These are phyloP conservation scores for Platycheirus rosarum DNA, from an alignment of 2,888 invertebrate genomes.

Conservation along the genomic window DNA sequence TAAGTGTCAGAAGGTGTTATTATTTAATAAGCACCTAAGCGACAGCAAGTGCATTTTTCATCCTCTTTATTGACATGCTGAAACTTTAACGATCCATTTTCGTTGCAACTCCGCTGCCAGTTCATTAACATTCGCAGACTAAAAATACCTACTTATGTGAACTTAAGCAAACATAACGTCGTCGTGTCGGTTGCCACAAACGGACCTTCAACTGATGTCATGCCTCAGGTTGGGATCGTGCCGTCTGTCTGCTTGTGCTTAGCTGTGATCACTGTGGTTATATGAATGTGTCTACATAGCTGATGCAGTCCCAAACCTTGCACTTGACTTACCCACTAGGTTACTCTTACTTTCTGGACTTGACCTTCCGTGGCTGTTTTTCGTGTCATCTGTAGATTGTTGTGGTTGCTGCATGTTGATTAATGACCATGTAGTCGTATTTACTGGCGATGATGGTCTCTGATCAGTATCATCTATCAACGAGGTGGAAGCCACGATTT, in stretches of 20 bases:
- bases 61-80: constrained; percentile 1
- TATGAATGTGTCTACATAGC: neutral
- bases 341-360: constrained; percentile 68
- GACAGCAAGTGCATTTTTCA: neutral
- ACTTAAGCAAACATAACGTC: neutral
- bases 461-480: constrained; percentile 22
- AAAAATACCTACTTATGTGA: neutral
- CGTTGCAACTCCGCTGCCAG: neutral
- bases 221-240: constrained; percentile 5
- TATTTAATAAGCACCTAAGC: neutral
- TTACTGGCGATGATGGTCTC: constrained; percentile 24
- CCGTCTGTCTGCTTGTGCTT: neutral
- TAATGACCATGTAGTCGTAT: neutral
- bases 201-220: constrained; percentile 28
- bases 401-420: neutral
- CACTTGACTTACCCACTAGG: constrained; percentile 66
- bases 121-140: constrained; percentile 8
- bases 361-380: constrained; percentile 64
- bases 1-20: neutral
- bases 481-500: constrained; percentile 17
- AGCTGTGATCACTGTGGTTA: neutral
- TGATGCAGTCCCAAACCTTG: constrained; percentile 70
- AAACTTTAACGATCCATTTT: constrained; percentile 3
- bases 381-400: constrained; percentile 17
- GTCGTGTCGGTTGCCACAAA: no score